Evolutionary conservation across 2,113 vertebrate genomes (phyloP), one percentile per base, ranked within the genome.

Genomic region (mouse (Mus musculus)): DNA sequence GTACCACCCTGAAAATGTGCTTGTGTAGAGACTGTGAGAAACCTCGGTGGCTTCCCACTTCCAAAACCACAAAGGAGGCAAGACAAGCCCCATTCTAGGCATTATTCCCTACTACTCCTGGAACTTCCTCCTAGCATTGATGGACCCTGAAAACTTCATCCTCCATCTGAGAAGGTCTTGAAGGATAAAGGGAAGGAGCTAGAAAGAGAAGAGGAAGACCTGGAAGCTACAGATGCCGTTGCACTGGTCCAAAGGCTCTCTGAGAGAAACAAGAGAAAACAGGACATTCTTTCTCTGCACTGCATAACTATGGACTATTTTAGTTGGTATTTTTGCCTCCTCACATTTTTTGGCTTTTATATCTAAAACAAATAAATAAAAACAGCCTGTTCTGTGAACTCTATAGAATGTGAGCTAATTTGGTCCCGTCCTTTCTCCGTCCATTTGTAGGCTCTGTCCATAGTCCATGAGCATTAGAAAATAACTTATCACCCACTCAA

Each of bases 401-500:
- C 89, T 78, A 0, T 0, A 89, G 26, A 33, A 14, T 78, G 71
- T 0, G 71, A 97, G 93, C 96, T 98, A 98, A 98, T 98, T 98
- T 97, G 95, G 97, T 97, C 92, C 63, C 86, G 28, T 86, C 84
- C 22, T 90, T 84, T 94, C 89, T 90, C 63, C 81, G 54, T 63
- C 69, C 87, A 65, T 88, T 54, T 69, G 73, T 52, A 96, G 59
- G 63, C 54, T 89, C 84, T 33, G 65, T 93, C 82, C 63, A 61
- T 95, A 95, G 72, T 96, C 98, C 91, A 59, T 90, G 91, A 98
- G 92, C 95, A 65, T 97, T 97, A 98, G 98, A 98, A 98, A 98
- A 98, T 98, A 98, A 98, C 98, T 98, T 98, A 97, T 99, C 95
- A 71, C 98, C 98, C 98, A 98, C 98, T 98, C 98, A 98, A 97